Conservation (phyloP, 2,797 vertebrate species). For the Amphiprion clarkii region DNA sequence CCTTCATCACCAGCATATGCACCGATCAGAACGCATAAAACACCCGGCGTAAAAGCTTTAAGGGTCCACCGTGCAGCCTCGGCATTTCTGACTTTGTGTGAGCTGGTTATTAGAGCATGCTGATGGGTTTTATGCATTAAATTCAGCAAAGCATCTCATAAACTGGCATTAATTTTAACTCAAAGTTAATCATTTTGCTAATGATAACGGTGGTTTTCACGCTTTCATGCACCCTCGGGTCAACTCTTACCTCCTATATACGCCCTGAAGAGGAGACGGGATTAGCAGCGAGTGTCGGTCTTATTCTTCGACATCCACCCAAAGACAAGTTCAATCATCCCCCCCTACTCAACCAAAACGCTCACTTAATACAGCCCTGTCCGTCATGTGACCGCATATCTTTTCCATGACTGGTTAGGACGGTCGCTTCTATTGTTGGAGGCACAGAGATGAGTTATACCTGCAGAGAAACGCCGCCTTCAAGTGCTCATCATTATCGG, state of each 20-base stretch:
- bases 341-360: constrained; percentile 37
- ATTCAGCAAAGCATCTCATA: not conserved
- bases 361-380: constrained; percentile 76
- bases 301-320: constrained; percentile 70
- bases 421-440: constrained; percentile 83
- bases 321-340: constrained; percentile 72
- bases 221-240: constrained; percentile 18
- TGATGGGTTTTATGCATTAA: constrained; percentile 6
- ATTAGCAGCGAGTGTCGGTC: constrained; percentile 43
- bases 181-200: not conserved
- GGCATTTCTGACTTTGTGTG: constrained; percentile 21
- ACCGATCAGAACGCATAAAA: constrained; percentile 44
- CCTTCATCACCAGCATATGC: constrained; percentile 48
- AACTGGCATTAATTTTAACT: not conserved
- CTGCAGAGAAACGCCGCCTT: constrained; percentile 62
- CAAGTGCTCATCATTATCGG: constrained; percentile 37
- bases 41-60: constrained; percentile 44
- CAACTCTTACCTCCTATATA: constrained; percentile 75
- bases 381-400: constrained; percentile 71
- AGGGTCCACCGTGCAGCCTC: constrained; percentile 10
- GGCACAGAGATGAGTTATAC: constrained; percentile 65
- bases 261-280: constrained; percentile 54
- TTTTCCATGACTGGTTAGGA: constrained; percentile 68
- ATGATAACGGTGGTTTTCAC: not conserved
- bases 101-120: constrained; percentile 4